Percentiles rank a stretch among this genome's conserved stretches.
Evolutionary conservation across 2,888 invertebrate genomes (phyloP).

Genomic region (Parascotia fuliginaria): DNA sequence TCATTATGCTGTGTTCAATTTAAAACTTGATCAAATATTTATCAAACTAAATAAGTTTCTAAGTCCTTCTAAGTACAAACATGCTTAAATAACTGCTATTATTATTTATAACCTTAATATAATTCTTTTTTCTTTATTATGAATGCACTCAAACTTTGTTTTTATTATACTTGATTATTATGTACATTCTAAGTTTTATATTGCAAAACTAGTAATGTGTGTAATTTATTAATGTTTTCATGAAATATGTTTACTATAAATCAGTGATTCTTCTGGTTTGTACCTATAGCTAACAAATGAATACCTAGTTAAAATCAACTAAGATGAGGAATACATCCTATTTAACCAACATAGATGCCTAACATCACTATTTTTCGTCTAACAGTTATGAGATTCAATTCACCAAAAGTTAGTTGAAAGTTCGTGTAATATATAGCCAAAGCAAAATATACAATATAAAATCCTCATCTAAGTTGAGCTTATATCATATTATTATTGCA

Average conservation of each 20-base stretch:
- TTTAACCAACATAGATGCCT: no score
- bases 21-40: background rate
- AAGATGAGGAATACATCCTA: background rate
- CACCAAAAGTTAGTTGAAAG: background rate
- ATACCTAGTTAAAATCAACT: background rate
- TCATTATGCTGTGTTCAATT: background rate
- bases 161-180: background rate
- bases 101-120: constrained; percentile 19
- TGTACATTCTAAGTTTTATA: background rate
- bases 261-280: background rate
- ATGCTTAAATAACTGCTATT: constrained; percentile 7
- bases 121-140: constrained; percentile 13
- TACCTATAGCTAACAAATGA: no score
- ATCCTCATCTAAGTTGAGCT: background rate
- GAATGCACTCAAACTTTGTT: constrained; percentile 8
- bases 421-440: background rate
- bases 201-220: background rate
- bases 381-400: no score
- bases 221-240: background rate
- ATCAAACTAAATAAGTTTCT: background rate
- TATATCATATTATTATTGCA: background rate
- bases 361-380: no score
- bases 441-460: background rate
- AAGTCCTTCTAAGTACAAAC: constrained; percentile 1
- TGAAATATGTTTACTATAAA: background rate